Base-by-base conservation (phyloP, 2,888 invertebrate species). In the Eristalinus sepulchralis region DNA sequence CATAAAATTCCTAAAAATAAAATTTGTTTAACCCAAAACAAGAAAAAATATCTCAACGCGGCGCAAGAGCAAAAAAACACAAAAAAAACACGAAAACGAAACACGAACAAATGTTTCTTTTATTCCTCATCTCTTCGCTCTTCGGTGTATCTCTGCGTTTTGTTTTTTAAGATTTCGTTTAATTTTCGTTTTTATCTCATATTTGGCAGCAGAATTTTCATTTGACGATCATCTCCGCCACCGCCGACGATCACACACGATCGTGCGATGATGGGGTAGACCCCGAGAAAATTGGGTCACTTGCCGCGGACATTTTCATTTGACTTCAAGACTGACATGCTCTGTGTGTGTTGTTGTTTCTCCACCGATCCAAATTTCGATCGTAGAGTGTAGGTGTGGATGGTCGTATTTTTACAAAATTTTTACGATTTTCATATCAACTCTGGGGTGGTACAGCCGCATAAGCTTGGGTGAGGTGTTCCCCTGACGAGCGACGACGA, bases 1-100 rank as follows among this genome's bases (percentile, higher is more conserved):
- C 86, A 83, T 86, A 78, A 86, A 83, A 70, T 73, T 78, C 47
- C 78, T 82, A 82, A 86, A 86, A 86, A 82, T 82, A 86, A 53
- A 72, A 73, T 81, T 53, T 27, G 27, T 27, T 27, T 31, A 72
- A 63, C 39, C 33, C 72, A 75, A 36, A 57, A 13, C 8, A 22
- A 47, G 17, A 68, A 31, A 59, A 73, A 39, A 11, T 57, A 57
- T 27, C 17, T 47, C 47, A 39, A 55, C 55, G 4, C 22, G 22
- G 33, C 2, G 13, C 39, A 31, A 63, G 55, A 64, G 22, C 53
- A 63, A n/a, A 57, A 62, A 11, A 63, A 36, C 24, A 20, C 55
- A 2, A 17, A 20, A 62, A 20, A 64, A 34, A 24, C 53, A n/a
- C n/a, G n/a, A n/a, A n/a, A n/a, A n/a, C n/a, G 72, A 57, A 78